These are phyloP conservation scores for Parnassius orleans DNA, from an alignment of 2,888 invertebrate genomes.

Conservation along the genomic window DNA sequence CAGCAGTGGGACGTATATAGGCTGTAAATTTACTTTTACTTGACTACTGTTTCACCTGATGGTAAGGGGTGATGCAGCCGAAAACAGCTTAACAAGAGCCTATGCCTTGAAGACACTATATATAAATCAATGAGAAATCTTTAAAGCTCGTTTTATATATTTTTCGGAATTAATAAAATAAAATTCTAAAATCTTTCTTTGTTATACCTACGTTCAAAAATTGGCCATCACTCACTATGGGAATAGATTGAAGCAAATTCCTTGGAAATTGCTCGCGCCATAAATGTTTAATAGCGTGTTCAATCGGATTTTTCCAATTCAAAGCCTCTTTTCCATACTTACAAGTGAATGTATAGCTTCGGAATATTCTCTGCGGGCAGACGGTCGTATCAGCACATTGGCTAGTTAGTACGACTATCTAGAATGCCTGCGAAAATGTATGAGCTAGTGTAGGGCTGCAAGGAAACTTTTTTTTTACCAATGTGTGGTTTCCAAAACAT, in stretches of 20 bases:
- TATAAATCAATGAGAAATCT: too few species aligned
- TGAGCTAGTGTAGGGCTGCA: slow-evolving; percentile 34
- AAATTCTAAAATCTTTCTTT: not conserved
- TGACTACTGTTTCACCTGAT: too few species aligned
- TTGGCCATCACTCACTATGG: slow-evolving; percentile 22
- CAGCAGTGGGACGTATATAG: too few species aligned
- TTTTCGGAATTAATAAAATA: too few species aligned
- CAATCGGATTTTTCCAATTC: slow-evolving; percentile 55
- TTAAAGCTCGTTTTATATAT: too few species aligned
- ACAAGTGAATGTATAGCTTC: slow-evolving; percentile 29
- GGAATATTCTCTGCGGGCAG: slow-evolving; percentile 39
- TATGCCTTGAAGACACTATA: too few species aligned
- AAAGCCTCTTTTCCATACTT: slow-evolving; percentile 38
- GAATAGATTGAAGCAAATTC: slow-evolving; percentile 36
- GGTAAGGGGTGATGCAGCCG: too few species aligned
- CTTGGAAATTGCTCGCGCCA: slow-evolving; percentile 44
- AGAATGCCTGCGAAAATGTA: slow-evolving; percentile 43
- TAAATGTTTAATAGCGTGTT: slow-evolving; percentile 58
- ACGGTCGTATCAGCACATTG: slow-evolving; percentile 59
- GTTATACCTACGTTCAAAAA: slow-evolving; percentile 22
- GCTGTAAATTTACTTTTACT: too few species aligned
- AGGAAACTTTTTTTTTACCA: not conserved
- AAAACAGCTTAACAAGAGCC: too few species aligned
- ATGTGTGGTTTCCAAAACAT: too few species aligned
- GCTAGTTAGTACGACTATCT: slow-evolving; percentile 52